These are phyloP conservation scores for Chrysopa pallens DNA, from an alignment of 1,140 invertebrate species.

Conservation along the genomic window DNA sequence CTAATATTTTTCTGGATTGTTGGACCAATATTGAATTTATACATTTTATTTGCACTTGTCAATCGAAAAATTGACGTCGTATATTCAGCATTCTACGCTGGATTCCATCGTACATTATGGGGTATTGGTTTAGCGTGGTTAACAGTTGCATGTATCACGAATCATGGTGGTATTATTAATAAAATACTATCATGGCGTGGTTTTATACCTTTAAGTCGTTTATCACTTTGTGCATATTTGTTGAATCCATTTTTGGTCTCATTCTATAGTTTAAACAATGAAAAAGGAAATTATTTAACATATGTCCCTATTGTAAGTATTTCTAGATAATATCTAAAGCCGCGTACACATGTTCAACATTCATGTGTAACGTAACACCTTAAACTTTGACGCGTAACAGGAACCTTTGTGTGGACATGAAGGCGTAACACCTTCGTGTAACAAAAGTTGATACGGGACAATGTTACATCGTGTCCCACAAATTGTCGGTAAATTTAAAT, in stretches of 20 bases:
- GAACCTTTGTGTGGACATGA: no score
- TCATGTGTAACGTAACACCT: no score
- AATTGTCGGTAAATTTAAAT: no score
- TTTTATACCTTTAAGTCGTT: constrained; percentile 28
- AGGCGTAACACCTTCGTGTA: no score
- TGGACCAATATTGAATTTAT: constrained; percentile 21
- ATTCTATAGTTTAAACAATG: no score
- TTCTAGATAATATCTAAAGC: no score
- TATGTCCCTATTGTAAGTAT: no score
- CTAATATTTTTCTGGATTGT: constrained; percentile 18
- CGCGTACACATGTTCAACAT: no score
- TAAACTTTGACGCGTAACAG: no score
- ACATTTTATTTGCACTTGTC: constrained; percentile 23
- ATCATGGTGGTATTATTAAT: constrained; percentile 23
- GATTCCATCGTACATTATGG: constrained; percentile 25
- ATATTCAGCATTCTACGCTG: constrained; percentile 22
- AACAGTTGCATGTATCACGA: constrained; percentile 26
- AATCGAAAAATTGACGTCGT: constrained; percentile 20
- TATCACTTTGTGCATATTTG: constrained; percentile 29
- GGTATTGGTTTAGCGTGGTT: constrained; percentile 28
- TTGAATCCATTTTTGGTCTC: constrained; percentile 21
- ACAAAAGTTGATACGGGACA: no score
- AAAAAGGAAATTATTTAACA: no score
- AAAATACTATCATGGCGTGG: constrained; percentile 23
- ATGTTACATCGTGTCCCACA: no score